phyloP scores from a whole-genome alignment of 2,888 invertebrate species.

The Agriopis marginaria region DNA sequence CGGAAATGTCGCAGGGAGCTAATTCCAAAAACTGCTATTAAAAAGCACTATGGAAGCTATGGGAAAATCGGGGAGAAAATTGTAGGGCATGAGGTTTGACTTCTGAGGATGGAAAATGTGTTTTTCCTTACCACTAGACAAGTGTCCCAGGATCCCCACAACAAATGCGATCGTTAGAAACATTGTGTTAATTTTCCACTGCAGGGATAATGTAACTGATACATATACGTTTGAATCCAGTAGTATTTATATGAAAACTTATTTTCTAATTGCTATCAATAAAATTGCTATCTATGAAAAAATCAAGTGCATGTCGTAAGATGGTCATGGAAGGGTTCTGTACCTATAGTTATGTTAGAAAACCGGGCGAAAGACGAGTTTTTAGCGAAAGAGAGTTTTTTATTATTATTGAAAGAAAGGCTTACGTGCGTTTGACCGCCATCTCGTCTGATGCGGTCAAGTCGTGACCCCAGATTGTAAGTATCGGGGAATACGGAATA shows the following conservation, averaged over 20 bases:
- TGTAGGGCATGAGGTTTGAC: background rate
- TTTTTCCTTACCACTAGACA: conserved; percentile 17
- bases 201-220: conserved; percentile 10
- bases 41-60: too few relatives aligned
- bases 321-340: background rate
- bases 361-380: too few relatives aligned
- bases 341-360: background rate
- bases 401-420: too few relatives aligned
- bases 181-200: conserved; percentile 17
- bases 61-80: background rate
- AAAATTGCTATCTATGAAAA: background rate
- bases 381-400: too few relatives aligned
- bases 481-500: too few relatives aligned
- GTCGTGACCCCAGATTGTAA: too few relatives aligned
- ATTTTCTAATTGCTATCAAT: background rate
- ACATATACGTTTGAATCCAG: background rate
- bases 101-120: background rate
- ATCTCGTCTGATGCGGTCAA: too few relatives aligned
- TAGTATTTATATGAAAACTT: conserved; percentile 13
- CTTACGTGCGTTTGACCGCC: too few relatives aligned
- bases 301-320: background rate
- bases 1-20: too few relatives aligned
- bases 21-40: too few relatives aligned
- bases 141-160: conserved; percentile 2
- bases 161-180: conserved; percentile 7